These are phyloP conservation scores for Crotalus tigris DNA, from an alignment of 2,113 vertebrate genomes.

Conservation along the genomic window DNA sequence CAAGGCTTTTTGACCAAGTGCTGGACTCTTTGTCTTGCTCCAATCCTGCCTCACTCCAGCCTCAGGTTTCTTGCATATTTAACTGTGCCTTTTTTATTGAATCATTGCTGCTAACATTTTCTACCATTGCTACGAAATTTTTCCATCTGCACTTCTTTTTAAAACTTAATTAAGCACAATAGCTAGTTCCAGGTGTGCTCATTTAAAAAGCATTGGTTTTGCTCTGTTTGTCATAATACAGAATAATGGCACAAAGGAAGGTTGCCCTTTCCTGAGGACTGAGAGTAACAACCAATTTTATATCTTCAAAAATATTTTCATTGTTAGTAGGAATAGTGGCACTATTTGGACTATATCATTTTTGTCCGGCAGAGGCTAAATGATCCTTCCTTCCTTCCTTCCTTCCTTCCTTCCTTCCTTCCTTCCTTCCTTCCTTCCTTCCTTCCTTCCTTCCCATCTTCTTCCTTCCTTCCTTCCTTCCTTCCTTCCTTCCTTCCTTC, in stretches of 20 bases:
- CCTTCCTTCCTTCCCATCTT: too few relatives aligned
- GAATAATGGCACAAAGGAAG: background rate
- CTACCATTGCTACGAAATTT: background rate
- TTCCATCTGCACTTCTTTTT: background rate
- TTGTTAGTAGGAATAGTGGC: background rate
- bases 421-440: too few relatives aligned
- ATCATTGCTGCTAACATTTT: background rate
- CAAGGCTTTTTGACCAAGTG: background rate
- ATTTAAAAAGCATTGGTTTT: background rate
- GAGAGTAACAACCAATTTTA: background rate
- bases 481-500: too few relatives aligned
- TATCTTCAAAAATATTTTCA: background rate
- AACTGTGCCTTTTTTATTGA: background rate
- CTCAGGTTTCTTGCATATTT: background rate
- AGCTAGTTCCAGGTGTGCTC: background rate
- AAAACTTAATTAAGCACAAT: background rate
- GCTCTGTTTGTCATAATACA: background rate
- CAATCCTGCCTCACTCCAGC: background rate
- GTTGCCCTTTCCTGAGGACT: background rate
- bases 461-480: too few relatives aligned
- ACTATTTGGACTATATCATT: background rate
- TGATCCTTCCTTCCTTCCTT: background rate
- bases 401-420: too few relatives aligned
- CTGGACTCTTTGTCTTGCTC: background rate
- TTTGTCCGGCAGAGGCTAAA: background rate